Evolutionary conservation across 2,113 vertebrate genomes (phyloP), one percentile per base, ranked within the genome.

Genomic region (Saccopteryx bilineata): DNA sequence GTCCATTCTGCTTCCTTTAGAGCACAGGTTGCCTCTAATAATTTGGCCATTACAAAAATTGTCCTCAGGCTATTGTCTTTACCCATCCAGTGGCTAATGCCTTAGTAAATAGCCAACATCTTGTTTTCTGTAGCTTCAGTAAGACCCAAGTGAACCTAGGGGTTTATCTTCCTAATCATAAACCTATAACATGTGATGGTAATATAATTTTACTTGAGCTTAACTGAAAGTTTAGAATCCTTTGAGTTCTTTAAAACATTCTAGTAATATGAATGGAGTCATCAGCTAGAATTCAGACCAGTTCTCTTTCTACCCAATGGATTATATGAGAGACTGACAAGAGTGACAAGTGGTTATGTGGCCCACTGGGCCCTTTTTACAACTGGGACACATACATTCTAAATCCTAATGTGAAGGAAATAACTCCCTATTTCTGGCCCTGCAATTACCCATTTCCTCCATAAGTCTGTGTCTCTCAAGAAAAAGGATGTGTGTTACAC

Each of bases 161-260:
- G 23, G 28, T 87, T 91, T 93, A 72, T 72, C 61, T 82, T 86
- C 74, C 48, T 84, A 69, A 39, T 82, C n/a, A 90, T 61, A 87
- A 78, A 91, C n/a, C n/a, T 39, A 12, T 28, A 80, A 39, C 28
- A 86, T 61, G 58, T 87, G 48, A 54, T n/a, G 46, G 33, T 48
- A 63, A 80, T 83, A 26, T 3, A 58, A 26, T 90, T 83, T 82
- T 80, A 46, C 48, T 39, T 63, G 28, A 95, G 80, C n/a, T 56
- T 68, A 63, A 92, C 79, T 89, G 56, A 58, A 82, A 91, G 58
- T 50, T 81, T 74, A 65, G 48, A 66, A 74, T 83, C 48, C 39
- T 88, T 56, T 78, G 85, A 92, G 85, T 89, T 58, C 33, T 52
- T 92, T 88, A 65, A 93, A 85, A 93, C 31, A 74, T 18, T 94